These are phyloP conservation scores for Heliconius aoede DNA, from an alignment of 2,888 invertebrate genomes.

Conservation along the genomic window DNA sequence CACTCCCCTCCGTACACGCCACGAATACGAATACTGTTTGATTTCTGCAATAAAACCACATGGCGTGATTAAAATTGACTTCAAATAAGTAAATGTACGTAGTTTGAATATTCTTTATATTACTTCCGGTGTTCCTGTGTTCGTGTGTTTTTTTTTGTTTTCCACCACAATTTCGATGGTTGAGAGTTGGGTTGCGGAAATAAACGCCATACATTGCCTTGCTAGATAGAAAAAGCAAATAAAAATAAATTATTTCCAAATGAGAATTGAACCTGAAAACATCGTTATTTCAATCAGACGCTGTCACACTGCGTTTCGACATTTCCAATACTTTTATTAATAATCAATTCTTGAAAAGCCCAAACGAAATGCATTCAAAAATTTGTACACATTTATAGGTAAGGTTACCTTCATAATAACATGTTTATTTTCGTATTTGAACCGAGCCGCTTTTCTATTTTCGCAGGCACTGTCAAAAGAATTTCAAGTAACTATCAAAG, in stretches of 20 bases:
- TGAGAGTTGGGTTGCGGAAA: neutral
- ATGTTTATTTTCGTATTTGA: constrained; percentile 1
- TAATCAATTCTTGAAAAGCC: neutral
- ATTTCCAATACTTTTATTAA: neutral
- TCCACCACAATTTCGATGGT: neutral
- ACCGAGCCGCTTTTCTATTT: constrained; percentile 22
- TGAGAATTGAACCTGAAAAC: neutral
- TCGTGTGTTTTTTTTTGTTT: neutral
- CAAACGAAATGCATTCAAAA: neutral
- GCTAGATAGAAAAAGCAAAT: too few relatives aligned
- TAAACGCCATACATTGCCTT: neutral
- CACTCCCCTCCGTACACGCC: constrained; percentile 43
- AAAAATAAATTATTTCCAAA: neutral
- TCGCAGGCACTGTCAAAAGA: constrained; percentile 37
- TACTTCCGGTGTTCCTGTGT: neutral
- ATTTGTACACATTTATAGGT: neutral
- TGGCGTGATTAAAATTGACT: constrained; percentile 30
- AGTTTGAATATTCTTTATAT: neutral
- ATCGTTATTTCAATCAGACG: neutral
- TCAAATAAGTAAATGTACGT: constrained; percentile 7
- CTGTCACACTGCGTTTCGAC: too few relatives aligned
- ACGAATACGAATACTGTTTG: constrained; percentile 43
- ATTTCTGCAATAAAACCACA: constrained; percentile 31
- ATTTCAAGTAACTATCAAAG: constrained; percentile 50
- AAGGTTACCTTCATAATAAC: neutral